phyloP scores from a whole-genome alignment of 1,140 invertebrate genomes.

The Spodoptera frugiperda region DNA sequence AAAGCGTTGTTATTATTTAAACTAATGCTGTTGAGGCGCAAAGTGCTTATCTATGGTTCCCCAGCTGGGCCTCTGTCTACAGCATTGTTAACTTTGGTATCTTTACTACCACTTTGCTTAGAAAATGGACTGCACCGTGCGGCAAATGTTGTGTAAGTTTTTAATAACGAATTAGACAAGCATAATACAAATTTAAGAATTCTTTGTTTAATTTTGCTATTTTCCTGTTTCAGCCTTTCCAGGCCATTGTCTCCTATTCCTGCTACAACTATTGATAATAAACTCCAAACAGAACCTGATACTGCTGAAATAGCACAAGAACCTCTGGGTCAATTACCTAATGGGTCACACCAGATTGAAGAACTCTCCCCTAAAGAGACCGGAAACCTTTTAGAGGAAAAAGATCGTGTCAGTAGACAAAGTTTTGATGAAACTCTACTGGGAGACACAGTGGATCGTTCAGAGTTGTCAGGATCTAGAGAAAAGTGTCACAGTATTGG shows the following conservation, averaged over 20 bases:
- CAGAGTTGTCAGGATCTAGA: slow-evolving; percentile 71
- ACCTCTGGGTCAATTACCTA: slow-evolving; percentile 70
- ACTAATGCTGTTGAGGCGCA: slow-evolving; percentile 94
- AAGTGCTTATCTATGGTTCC: slow-evolving; percentile 96
- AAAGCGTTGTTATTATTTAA: slow-evolving; percentile 98
- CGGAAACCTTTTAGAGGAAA: slow-evolving; percentile 80
- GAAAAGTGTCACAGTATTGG: slow-evolving; percentile 85
- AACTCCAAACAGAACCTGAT: slow-evolving; percentile 63
- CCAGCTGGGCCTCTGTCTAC: slow-evolving; percentile 96
- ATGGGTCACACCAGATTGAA: slow-evolving; percentile 73
- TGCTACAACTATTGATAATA: slow-evolving; percentile 77
- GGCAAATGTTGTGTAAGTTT: slow-evolving; percentile 91
- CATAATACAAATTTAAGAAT: neutral
- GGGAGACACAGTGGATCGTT: slow-evolving; percentile 70
- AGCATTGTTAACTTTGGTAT: slow-evolving; percentile 95
- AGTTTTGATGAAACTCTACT: slow-evolving; percentile 80
- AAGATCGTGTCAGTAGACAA: slow-evolving; percentile 79
- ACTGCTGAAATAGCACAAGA: slow-evolving; percentile 67
- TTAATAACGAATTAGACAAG: neutral
- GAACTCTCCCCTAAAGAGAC: slow-evolving; percentile 77
- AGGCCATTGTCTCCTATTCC: slow-evolving; percentile 93
- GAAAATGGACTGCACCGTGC: slow-evolving; percentile 95
- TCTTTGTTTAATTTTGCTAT: neutral
- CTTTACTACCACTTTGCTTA: slow-evolving; percentile 95
- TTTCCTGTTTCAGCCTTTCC: slow-evolving; percentile 87